Evolutionary conservation across 2,113 vertebrate genomes (phyloP), one percentile per base, ranked within the genome.

Genomic region (Patagioenas fasciata): DNA sequence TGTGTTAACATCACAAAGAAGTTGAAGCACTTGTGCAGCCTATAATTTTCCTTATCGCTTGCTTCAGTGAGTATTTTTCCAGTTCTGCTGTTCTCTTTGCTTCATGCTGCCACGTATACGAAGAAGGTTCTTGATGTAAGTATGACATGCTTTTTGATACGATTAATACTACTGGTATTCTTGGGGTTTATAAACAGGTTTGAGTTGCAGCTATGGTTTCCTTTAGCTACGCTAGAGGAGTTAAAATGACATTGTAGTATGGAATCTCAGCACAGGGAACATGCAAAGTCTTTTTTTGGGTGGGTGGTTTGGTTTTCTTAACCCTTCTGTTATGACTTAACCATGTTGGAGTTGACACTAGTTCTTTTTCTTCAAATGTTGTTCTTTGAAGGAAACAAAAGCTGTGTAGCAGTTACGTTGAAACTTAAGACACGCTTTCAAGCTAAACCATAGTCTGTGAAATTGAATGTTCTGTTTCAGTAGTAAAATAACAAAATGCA

Each of bases 61-160:
- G 91, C 90, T 98, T 95, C 98, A 99, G 99, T 99, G 99, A 99
- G 99, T 97, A 99, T 99, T 95, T 99, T 99, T 84, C 99, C 99
- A 48, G 99, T 99, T 93, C 98, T 99, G 80, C 98, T 99, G 34
- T 99, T 99, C 97, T 99, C 99, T n/a, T 97, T 99, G 97, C 99
- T 99, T 96, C 99, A 99, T 71, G 99, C 99, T 73, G 99, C 99
- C 14, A 99, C 99, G 5, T 99, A 99, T 80, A 99, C 99, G 40
- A 99, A 99, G 98, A 99, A 99, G 94, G 98, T 99, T 90, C 98
- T 99, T 64, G 99, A 99, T 96, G 99, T 99, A 98, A 99, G 99
- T 99, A 92, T 93, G 29, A 50, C 84, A 18, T 13, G 10, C n/a
- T 73, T 26, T 61, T 20, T 64, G 11, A 60, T 64, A 47, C 0